These are phyloP conservation scores for Mylabris sibirica DNA, from an alignment of 2,888 invertebrate genomes.

Conservation along the genomic window DNA sequence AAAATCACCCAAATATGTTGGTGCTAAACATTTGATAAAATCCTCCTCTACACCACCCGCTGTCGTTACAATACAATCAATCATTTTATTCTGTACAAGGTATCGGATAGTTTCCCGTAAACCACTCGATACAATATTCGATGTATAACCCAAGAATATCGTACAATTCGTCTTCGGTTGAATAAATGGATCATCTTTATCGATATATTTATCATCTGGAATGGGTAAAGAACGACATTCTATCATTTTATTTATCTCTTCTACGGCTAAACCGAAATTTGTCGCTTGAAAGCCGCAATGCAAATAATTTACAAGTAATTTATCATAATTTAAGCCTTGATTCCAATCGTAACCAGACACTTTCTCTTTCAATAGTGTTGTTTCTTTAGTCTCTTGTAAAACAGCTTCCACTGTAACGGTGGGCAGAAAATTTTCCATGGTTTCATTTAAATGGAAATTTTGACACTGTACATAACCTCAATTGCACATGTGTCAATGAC, in stretches of 20 bases:
- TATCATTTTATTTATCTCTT: constrained; percentile 93
- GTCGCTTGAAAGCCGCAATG: constrained; percentile 97
- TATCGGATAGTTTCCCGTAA: constrained; percentile 90
- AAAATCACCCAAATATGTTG: constrained; percentile 94
- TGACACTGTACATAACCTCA: background rate
- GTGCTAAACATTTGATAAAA: constrained; percentile 96
- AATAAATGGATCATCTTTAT: constrained; percentile 83
- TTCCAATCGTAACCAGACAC: constrained; percentile 95
- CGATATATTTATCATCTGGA: constrained; percentile 70
- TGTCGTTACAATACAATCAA: constrained; percentile 96
- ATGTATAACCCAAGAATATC: constrained; percentile 96
- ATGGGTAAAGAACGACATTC: constrained; percentile 75
- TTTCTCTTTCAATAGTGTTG: constrained; percentile 55
- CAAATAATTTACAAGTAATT: constrained; percentile 80
- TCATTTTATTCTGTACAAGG: constrained; percentile 83
- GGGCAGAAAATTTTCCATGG: constrained; percentile 5
- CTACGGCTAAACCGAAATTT: constrained; percentile 88
- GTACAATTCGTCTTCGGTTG: constrained; percentile 84
- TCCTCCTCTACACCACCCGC: constrained; percentile 99
- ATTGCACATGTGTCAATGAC: background rate
- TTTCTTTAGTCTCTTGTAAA: constrained; percentile 52
- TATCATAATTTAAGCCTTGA: constrained; percentile 83
- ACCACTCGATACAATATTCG: constrained; percentile 96
- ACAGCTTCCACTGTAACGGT: constrained; percentile 44
- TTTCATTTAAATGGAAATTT: background rate